Percentiles rank a stretch among this genome's conserved stretches.
phyloP scores from a whole-genome alignment of 2,888 invertebrate genomes.

The Caprella mutica region DNA sequence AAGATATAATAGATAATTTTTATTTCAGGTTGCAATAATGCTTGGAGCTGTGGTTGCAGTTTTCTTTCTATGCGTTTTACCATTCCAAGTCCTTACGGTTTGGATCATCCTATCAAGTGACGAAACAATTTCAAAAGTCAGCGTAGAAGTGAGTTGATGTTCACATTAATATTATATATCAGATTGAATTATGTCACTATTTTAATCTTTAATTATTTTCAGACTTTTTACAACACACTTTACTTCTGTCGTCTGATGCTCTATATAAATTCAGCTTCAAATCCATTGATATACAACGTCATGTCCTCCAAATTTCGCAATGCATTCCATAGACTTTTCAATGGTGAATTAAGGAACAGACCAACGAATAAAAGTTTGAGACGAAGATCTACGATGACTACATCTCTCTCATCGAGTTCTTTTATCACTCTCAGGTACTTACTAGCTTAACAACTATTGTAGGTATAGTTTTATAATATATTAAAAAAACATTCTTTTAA shows the following conservation, averaged over 20 bases:
- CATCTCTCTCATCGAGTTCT: background rate
- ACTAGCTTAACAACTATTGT: too few species aligned
- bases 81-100: slow-evolving; percentile 39
- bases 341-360: background rate
- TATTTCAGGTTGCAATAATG: slow-evolving; percentile 37
- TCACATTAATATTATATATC: background rate
- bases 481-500: too few species aligned
- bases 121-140: slow-evolving; percentile 35
- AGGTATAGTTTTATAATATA: too few species aligned
- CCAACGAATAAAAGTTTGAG: background rate
- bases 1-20: too few species aligned
- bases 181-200: background rate
- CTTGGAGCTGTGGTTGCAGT: slow-evolving; percentile 37
- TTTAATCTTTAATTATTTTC: slow-evolving; percentile 25
- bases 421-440: too few species aligned
- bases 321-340: slow-evolving; percentile 29
- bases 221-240: slow-evolving; percentile 38
- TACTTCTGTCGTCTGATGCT: slow-evolving; percentile 38
- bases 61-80: slow-evolving; percentile 41
- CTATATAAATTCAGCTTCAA: slow-evolving; percentile 40
- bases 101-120: slow-evolving; percentile 36
- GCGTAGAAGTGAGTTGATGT: background rate
- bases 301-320: slow-evolving; percentile 40
- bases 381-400: background rate
- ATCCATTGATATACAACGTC: slow-evolving; percentile 40